A percentile compares a stretch with the other conserved stretches of the same genome.
Evolutionary conservation across 53 echinoderm and acorn worm genomes (phyloP).

Genomic region (Crossaster papposus): DNA sequence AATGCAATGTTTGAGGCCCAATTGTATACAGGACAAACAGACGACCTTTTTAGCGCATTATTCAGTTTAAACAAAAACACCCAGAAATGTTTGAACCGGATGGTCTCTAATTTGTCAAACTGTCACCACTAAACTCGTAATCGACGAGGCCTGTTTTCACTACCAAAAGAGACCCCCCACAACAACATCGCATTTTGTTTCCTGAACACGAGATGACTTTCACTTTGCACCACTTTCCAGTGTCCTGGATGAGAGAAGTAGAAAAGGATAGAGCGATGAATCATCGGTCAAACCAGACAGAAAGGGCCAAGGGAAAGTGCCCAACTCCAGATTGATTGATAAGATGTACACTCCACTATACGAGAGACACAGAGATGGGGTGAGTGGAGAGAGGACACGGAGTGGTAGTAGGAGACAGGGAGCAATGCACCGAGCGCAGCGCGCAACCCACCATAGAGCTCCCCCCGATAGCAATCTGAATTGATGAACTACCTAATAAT

Average conservation of each 20-base stretch:
- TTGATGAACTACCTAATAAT: slow-evolving; percentile 62
- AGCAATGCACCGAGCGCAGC: not conserved
- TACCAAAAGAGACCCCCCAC: not conserved
- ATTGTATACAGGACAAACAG: not conserved
- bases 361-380: not conserved
- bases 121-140: slow-evolving; percentile 3
- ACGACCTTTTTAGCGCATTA: not conserved
- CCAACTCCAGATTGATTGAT: slow-evolving; percentile 46
- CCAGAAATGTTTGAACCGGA: not conserved
- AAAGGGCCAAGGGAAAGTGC: slow-evolving; percentile 13
- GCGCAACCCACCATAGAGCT: not conserved
- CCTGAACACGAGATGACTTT: not conserved
- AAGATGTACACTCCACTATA: slow-evolving; percentile 27
- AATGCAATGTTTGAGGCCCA: not conserved
- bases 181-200: not conserved
- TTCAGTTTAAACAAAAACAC: slow-evolving; percentile 15
- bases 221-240: not conserved
- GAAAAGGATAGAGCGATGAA: not conserved
- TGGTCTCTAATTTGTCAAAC: slow-evolving; percentile 24
- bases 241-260: not conserved
- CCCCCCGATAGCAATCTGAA: slow-evolving; percentile 45
- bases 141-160: not conserved
- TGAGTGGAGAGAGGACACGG: not conserved
- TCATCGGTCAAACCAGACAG: slow-evolving; percentile 19
- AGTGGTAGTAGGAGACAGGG: not conserved